Evolutionary conservation across 1,140 invertebrate genomes (phyloP), one percentile per base, ranked within the genome.

Genomic region (Drosophila ogumai): DNA sequence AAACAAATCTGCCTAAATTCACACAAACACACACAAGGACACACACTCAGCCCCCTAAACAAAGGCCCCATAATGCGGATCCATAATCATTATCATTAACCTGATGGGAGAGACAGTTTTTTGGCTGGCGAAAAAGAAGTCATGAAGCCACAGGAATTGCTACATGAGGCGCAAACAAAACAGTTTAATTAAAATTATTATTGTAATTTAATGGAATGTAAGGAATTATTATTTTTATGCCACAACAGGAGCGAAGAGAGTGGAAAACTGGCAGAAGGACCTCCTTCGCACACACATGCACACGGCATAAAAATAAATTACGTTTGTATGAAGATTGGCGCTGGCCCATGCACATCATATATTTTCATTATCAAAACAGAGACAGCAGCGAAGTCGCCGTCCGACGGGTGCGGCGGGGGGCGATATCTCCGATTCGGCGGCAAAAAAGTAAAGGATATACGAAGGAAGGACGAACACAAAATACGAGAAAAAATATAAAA

Each of bases 291-390:
- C 31, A 64, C 43, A 77, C 46, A 66, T 60, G 57, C 46, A 77
- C 64, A 81, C 54, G 56, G 69, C 78, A 90, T 91, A 82, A 91
- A 90, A 87, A 82, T 82, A 87, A 90, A 82, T 90, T 90, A 82
- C 82, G 79, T 90, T 91, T 77, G 87, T 87, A 87, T 87, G 84
- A 87, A 88, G 84, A 85, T 85, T 82, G 76, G 71, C 77, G 82
- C 78, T 90, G 75, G 81, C 82, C 75, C 61, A 76, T 82, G 80
- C 80, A 84, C 82, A 82, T 87, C 82, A 91, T 91, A 91, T 91
- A 91, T 91, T 91, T 91, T 91, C 87, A 91, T 91, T 91, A 91
- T 91, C 87, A 91, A 88, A 91, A 88, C 87, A 91, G 80, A 91
- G 67, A 81, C 82, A 81, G 66, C 63, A 49, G 58, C 67, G 44